Evolutionary conservation across 92 coral and sea anemone genomes (phyloP).

Genomic region (Palythoa caribaeorum): DNA sequence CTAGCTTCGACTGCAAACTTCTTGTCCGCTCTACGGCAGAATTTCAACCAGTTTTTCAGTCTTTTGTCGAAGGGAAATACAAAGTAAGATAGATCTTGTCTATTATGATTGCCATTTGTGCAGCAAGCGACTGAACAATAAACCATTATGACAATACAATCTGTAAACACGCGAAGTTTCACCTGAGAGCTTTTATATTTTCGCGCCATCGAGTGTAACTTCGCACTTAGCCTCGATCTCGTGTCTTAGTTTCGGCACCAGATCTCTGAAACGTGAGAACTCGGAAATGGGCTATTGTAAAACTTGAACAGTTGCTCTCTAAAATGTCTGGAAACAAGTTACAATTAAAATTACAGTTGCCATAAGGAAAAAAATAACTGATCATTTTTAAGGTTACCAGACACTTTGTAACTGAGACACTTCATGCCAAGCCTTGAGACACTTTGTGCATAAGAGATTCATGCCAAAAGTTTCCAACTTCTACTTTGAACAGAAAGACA

Average conservation of each 20-base stretch:
- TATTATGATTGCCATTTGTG: slow-evolving; percentile 27
- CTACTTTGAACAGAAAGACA: too few relatives aligned
- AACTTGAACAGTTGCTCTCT: too few relatives aligned
- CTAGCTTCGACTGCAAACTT: background rate
- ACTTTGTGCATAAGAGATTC: too few relatives aligned
- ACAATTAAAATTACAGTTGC: too few relatives aligned
- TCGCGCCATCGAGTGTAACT: background rate
- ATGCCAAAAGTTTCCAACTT: too few relatives aligned
- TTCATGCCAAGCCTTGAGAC: too few relatives aligned
- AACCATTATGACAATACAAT: background rate
- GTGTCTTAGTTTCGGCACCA: background rate
- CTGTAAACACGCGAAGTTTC: slow-evolving; percentile 1
- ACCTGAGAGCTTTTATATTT: background rate
- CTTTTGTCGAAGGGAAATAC: background rate
- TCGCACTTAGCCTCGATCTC: slow-evolving; percentile 1
- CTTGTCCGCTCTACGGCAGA: background rate
- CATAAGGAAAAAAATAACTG: too few relatives aligned
- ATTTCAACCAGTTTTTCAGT: background rate
- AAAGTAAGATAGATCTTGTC: slow-evolving; percentile 8
- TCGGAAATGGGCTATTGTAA: background rate
- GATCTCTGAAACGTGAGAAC: background rate
- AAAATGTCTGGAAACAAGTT: too few relatives aligned
- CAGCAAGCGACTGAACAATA: slow-evolving; percentile 43
- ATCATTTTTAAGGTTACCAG: too few relatives aligned
- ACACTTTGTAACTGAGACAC: too few relatives aligned